Base-by-base conservation (phyloP, 2,888 invertebrate genomes). In the Yponomeuta malinellus region DNA sequence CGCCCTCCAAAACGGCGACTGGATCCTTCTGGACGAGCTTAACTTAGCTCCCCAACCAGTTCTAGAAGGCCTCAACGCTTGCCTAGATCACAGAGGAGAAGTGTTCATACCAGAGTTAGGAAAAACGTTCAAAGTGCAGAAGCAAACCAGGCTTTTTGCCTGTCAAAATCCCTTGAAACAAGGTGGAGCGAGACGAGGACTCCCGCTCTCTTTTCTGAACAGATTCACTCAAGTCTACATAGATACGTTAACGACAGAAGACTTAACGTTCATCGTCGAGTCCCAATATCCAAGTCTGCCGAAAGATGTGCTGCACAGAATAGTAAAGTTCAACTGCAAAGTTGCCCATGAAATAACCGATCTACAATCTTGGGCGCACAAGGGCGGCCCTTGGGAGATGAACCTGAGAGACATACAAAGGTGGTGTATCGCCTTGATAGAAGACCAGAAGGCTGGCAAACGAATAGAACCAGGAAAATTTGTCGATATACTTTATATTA, bases 21-120 rank as follows among this genome's bases (percentile, higher is more conserved):
- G 99, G 99, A 96, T 99, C 76, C 93, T 99, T 31, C 91, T 99
- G 43, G 99, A 99, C 85, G 99, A 99, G 93, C 92, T 99, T 75
- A 99, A 99, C 93, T 93, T 99, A 74, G 99, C 99, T 0, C 98
- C 99, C 0, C 99, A 99, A 85, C 97, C 99, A 0, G 99, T 99
- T 0, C 91, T 99, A 15, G 99, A 99, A 93, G 99, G 99, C 48
- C 93, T 99, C 3, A 99, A 99, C 84, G 99, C 99, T 0, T 99
- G 99, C 80, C 93, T 99, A 71, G 99, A 99, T 93, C 99, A 99
- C 84, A 94, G 99, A 78, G 98, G 98, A 0, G 98, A 98, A 89
- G 95, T 99, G 33, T 99, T 94, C 82, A 96, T 99, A 72, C 98
- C 99, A 0, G 99, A 99, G 89, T 90, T 99, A 12, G 97, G 96